Base-by-base conservation (phyloP, 2,888 invertebrate genomes). In the Bruchidius siliquastri region DNA sequence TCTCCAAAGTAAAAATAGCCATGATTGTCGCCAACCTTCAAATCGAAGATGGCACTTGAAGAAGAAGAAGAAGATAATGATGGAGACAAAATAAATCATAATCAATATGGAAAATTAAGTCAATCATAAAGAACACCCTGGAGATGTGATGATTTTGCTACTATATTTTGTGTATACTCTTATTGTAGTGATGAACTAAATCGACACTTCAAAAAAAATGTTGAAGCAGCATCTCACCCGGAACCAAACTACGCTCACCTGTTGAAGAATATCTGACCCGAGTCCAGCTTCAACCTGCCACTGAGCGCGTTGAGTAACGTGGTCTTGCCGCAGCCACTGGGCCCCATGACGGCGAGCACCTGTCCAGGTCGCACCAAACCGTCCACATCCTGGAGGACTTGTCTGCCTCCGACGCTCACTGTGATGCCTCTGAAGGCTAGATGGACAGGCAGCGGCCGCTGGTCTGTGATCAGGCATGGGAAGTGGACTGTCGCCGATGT, bases 341-440 rank as follows among this genome's bases (percentile, higher is more conserved):
- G 94, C 78, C 94, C 94, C 93, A 94, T 94, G 76, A 94, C 91
- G 78, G 94, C 94, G 81, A 95, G 86, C 76, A 95, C 89, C 84
- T 94, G 92, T 71, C 94, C 94, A 21, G 93, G 93, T 80, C 91
- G 90, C 79, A 92, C 93, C 80, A 91, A 87, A 67, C 94, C 94
- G 83, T 91, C 92, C 81, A 94, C 91, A 87, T 92, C 91, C 79
- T 90, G 88, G 73, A 94, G 89, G 79, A 93, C 91, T 71, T 88
- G 88, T 73, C 91, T 88, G 71, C 82, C 80, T 68, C 83, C 88
- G 76, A 88, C 87, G 79, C 87, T 85, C 69, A 90, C 90, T 79
- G 90, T 89, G 78, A 92, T 85, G 76, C 90, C 90, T 80, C 90
- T 88, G 87, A 92, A 92, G 81, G 91, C 90, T 83, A 92, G 86